Evolutionary conservation across 2,797 vertebrate species (phyloP), one percentile per base, ranked within the genome.

Genomic region (Glyptemys insculpta): DNA sequence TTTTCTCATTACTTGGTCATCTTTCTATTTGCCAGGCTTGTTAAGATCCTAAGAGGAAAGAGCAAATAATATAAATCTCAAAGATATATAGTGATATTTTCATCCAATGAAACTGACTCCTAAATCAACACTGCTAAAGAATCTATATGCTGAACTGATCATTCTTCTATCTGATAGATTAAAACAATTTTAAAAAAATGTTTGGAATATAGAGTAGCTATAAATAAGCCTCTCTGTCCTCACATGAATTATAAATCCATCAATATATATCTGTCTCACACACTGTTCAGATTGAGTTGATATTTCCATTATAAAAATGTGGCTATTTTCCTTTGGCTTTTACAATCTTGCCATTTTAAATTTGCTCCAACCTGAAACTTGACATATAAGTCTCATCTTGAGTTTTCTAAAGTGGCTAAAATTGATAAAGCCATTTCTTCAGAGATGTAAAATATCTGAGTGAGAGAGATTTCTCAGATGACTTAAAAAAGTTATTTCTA

Each of bases 41-140:
- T 79, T 76, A 79, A 87, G 52, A 12, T 95, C 96, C 97, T 98
- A 97, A 94, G 95, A 89, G 89, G 92, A 92, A 97, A 96, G 91
- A 97, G n/a, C 81, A 92, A 94, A 97, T 78, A 96, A 93, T 59
- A 76, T 97, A 87, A 97, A 94, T 88, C 88, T 95, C 81, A 59
- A 96, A 86, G 6, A 85, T 79, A 88, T 8, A 81, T 29, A 65
- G 15, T 59, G 23, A 34, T 74, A 95, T 79, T 91, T 96, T 87
- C 80, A 96, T 87, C 47, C 84, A 95, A 85, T 2, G 29, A 97
- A 83, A 31, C 49, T 59, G 21, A 89, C 54, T 87, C 49, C 27
- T 76, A 93, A 92, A 37, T 88, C 34, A 87, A 29, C 27, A 10
- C n/a, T 25, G 59, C 92, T 90, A 93, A 96, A 74, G 50, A 96